These are phyloP conservation scores for Paraescarpia echinospica DNA, from an alignment of 1,140 invertebrate species.

Conservation along the genomic window DNA sequence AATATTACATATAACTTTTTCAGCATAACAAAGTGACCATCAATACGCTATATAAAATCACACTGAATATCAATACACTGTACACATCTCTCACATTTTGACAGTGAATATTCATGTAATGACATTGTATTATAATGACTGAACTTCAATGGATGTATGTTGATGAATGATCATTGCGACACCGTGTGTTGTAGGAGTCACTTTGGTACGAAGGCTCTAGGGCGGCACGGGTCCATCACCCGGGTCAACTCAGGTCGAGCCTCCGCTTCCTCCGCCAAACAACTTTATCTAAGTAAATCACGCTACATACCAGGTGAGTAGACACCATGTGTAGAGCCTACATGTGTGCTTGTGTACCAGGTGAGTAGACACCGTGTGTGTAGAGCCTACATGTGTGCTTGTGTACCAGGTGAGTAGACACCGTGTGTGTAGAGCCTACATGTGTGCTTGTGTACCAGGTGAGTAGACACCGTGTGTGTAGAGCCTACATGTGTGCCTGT, in stretches of 20 bases:
- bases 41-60: no score
- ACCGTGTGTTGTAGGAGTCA: constrained; percentile 40
- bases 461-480: no score
- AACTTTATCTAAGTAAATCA: constrained; percentile 73
- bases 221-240: background rate
- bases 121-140: background rate
- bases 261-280: constrained; percentile 67
- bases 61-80: no score
- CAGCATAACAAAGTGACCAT: no score
- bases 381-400: background rate
- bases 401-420: background rate
- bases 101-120: constrained; percentile 15
- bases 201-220: constrained; percentile 23
- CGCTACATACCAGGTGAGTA: constrained; percentile 69
- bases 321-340: background rate
- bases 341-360: background rate
- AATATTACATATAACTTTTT: no score
- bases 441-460: no score
- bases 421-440: no score
- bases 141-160: background rate
- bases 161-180: no score
- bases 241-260: constrained; percentile 44
- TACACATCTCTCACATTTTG: no score
- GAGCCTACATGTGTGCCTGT: no score
- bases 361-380: background rate